Evolutionary conservation across 2,888 invertebrate genomes (phyloP).

Genomic region (Autographa gamma): DNA sequence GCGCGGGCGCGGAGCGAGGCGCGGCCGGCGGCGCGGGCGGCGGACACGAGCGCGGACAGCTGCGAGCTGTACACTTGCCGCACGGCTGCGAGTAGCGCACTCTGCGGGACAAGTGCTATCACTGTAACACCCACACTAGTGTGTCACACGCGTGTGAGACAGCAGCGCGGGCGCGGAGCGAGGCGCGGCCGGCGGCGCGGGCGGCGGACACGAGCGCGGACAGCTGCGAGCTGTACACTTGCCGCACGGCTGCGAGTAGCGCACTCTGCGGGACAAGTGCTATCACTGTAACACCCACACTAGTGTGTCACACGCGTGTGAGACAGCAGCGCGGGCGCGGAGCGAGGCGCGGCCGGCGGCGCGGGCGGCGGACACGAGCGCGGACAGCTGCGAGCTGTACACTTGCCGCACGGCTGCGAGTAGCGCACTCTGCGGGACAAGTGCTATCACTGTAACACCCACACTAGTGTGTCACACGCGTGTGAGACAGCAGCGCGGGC

Average conservation of each 20-base stretch:
- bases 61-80: conserved; percentile 66
- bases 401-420: conserved; percentile 61
- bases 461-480: too few species aligned
- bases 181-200: conserved; percentile 39
- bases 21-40: conserved; percentile 54
- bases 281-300: too few species aligned
- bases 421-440: conserved; percentile 58
- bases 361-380: conserved; percentile 58
- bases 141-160: conserved; percentile 39
- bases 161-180: conserved; percentile 64
- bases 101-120: conserved; percentile 51
- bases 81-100: conserved; percentile 55
- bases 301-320: too few species aligned
- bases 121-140: too few species aligned
- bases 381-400: conserved; percentile 64
- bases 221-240: conserved; percentile 66
- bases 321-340: conserved; percentile 66
- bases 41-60: conserved; percentile 56
- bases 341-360: conserved; percentile 47
- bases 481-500: conserved; percentile 66
- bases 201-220: conserved; percentile 58
- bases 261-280: conserved; percentile 53
- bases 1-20: conserved; percentile 52
- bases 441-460: neutral
- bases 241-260: conserved; percentile 59